These are phyloP conservation scores for Pelosia muscerda DNA, from an alignment of 2,888 invertebrate species.

Conservation along the genomic window DNA sequence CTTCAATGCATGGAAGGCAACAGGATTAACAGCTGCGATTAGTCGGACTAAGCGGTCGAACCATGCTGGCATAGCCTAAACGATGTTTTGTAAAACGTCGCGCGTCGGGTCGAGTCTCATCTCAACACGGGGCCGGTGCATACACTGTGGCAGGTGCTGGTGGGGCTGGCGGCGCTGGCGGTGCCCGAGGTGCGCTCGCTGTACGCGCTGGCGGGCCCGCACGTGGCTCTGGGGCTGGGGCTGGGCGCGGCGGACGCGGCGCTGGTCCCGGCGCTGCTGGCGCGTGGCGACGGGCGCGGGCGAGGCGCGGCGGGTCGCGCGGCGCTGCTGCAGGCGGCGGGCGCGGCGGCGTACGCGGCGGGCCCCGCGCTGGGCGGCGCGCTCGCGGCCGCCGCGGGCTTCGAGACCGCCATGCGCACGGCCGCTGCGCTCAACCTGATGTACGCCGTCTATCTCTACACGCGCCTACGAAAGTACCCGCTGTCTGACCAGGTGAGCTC, in stretches of 20 bases:
- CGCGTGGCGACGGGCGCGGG: conserved; percentile 55
- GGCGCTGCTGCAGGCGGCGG: conserved; percentile 69
- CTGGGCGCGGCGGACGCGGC: conserved; percentile 77
- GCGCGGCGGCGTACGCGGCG: conserved; percentile 12
- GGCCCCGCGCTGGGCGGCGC: conserved; percentile 72
- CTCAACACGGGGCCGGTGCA: too few relatives aligned
- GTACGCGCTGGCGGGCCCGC: conserved; percentile 67
- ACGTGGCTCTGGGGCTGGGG: conserved; percentile 75
- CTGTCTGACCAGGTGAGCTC: conserved; percentile 74
- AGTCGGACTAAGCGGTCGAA: too few relatives aligned
- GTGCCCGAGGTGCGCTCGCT: conserved; percentile 51
- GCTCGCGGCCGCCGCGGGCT: conserved; percentile 64
- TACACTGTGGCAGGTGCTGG: conserved; percentile 34
- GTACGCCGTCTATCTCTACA: conserved; percentile 68
- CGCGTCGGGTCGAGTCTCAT: too few relatives aligned
- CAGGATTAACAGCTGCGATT: too few relatives aligned
- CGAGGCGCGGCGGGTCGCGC: conserved; percentile 65
- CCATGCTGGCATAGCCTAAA: too few relatives aligned
- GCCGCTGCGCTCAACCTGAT: conserved; percentile 76
- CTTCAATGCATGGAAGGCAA: too few relatives aligned
- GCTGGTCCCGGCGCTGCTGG: conserved; percentile 75
- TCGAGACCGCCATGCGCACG: conserved; percentile 68
- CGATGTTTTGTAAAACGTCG: too few relatives aligned
- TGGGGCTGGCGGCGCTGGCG: conserved; percentile 22
- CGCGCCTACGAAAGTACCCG: conserved; percentile 62